Evolutionary conservation across 2,888 invertebrate species (phyloP).

Genomic region (Phrixothrix hirtus): DNA sequence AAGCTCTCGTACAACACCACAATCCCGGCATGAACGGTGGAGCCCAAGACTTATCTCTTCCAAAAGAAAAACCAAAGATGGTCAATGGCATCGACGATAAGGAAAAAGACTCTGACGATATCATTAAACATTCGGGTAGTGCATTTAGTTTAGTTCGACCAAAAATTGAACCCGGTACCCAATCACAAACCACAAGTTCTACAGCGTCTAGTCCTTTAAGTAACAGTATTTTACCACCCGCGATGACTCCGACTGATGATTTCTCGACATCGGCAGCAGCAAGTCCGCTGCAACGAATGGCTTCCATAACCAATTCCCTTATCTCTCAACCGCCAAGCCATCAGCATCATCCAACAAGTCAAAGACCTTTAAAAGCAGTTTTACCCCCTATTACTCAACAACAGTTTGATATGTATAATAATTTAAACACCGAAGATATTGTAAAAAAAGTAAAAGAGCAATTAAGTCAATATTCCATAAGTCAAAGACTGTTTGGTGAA

Average conservation of each 20-base stretch:
- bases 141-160: constrained; percentile 88
- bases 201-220: constrained; percentile 84
- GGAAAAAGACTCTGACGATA: constrained; percentile 73
- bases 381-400: constrained; percentile 98
- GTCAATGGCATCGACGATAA: constrained; percentile 68
- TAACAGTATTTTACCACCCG: constrained; percentile 84
- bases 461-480: constrained; percentile 93
- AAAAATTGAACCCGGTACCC: constrained; percentile 76
- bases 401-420: constrained; percentile 97
- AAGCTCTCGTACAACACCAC: constrained; percentile 60
- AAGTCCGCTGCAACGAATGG: constrained; percentile 95
- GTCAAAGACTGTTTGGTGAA: constrained; percentile 97
- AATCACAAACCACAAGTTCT: constrained; percentile 71
- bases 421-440: constrained; percentile 97
- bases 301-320: constrained; percentile 95
- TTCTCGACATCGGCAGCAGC: constrained; percentile 81
- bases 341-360: constrained; percentile 80
- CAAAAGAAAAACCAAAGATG: constrained; percentile 74
- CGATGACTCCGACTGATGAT: constrained; percentile 79
- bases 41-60: constrained; percentile 83
- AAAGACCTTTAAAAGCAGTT: constrained; percentile 92
- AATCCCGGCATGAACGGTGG: constrained; percentile 65
- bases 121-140: constrained; percentile 76
- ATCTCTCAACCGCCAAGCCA: constrained; percentile 89
- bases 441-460: constrained; percentile 96